Conservation (phyloP, 2,888 invertebrate species). For the Pristionchus mayeri region DNA sequence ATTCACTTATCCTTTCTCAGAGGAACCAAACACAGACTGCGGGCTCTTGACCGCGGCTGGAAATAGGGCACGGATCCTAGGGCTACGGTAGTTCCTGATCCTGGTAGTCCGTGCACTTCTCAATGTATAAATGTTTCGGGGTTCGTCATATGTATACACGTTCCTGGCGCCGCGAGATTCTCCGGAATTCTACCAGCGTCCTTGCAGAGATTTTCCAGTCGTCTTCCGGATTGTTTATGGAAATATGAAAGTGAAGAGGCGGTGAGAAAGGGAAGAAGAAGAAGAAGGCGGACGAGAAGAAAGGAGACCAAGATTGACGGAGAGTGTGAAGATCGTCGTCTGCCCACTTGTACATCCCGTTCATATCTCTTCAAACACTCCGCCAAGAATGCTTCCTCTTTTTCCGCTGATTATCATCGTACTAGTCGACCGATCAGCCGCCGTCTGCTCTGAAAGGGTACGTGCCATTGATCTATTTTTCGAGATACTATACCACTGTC, state of each 20-base stretch:
- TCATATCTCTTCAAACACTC: constrained; percentile 26
- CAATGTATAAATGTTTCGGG: background rate
- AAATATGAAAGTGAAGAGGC: constrained; percentile 43
- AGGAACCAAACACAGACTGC: background rate
- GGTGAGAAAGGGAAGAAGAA: constrained; percentile 5
- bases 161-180: background rate
- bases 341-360: background rate
- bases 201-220: background rate
- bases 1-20: constrained; percentile 41
- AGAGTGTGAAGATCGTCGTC: constrained; percentile 30
- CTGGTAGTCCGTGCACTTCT: background rate
- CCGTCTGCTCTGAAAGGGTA: background rate
- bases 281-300: constrained; percentile 4
- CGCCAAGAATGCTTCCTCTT: constrained; percentile 15
- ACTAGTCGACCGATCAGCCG: background rate
- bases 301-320: constrained; percentile 21
- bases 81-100: constrained; percentile 30
- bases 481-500: too few species aligned
- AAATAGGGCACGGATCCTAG: constrained; percentile 3
- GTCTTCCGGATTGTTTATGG: constrained; percentile 37
- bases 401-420: background rate
- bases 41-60: constrained; percentile 28
- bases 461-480: too few species aligned
- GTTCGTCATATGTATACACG: constrained; percentile 34
- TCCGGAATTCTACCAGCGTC: background rate